A percentile compares a stretch with the other conserved stretches of the same genome.
Evolutionary conservation across 2,113 vertebrate genomes (phyloP).

Genomic region (Hippolais icterina): DNA sequence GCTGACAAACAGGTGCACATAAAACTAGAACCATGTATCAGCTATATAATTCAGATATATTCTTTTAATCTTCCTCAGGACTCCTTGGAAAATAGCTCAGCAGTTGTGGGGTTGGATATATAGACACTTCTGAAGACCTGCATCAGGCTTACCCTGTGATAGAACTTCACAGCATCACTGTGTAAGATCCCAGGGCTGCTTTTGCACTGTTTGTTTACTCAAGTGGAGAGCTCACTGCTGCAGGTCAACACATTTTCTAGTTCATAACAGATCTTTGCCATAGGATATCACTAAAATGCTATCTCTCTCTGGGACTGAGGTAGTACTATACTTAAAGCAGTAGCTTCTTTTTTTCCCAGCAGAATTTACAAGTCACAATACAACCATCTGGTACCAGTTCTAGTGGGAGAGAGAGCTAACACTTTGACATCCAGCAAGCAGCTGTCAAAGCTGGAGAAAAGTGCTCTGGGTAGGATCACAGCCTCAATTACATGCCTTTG

Average conservation of each 20-base stretch:
- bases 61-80: not conserved
- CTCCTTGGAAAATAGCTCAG: not conserved
- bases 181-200: not conserved
- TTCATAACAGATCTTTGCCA: not conserved
- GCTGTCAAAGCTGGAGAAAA: not conserved
- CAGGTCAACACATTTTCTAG: not conserved
- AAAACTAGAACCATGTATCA: not conserved
- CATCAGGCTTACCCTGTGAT: not conserved
- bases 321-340: not conserved
- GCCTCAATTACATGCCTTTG: not conserved
- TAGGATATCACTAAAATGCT: not conserved
- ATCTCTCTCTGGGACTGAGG: not conserved
- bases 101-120: not conserved
- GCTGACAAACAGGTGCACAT: not conserved
- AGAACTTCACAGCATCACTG: not conserved
- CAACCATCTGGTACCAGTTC: not conserved
- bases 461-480: not conserved
- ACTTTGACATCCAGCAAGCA: not conserved
- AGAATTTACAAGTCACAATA: not conserved
- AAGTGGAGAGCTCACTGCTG: not conserved
- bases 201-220: not conserved
- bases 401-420: not conserved
- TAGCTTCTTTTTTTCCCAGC: not conserved
- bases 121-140: not conserved
- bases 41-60: not conserved